phyloP scores from a whole-genome alignment of 2,888 invertebrate genomes.

The Tenthredo notha region DNA sequence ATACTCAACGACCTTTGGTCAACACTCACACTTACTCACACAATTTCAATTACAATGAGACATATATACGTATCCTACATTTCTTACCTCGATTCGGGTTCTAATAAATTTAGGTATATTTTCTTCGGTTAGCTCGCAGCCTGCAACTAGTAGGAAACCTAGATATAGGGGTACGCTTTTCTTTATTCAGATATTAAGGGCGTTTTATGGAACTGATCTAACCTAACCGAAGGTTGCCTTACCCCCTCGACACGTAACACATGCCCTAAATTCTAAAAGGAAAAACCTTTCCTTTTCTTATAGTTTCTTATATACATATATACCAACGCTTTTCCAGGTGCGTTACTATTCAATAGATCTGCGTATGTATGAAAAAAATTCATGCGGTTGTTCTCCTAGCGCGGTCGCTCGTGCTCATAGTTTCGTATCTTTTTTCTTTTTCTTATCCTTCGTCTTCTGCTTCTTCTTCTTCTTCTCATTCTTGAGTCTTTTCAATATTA shows the following conservation, averaged over 20 bases:
- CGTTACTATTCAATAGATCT: neutral
- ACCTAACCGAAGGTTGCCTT: constrained; percentile 3
- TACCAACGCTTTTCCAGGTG: neutral
- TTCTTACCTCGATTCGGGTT: too few species aligned
- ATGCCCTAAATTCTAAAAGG: neutral
- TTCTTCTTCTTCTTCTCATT: neutral
- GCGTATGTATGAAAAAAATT: neutral
- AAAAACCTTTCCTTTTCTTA: neutral
- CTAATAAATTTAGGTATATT: too few species aligned
- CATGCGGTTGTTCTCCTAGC: neutral
- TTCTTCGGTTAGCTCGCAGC: too few species aligned
- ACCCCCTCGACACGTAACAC: neutral
- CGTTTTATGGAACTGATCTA: neutral
- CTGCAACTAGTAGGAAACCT: too few species aligned
- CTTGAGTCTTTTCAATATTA: neutral
- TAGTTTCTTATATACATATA: neutral
- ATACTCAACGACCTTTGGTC: too few species aligned
- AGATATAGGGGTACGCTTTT: neutral
- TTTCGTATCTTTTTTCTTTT: neutral
- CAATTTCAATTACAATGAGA: too few species aligned
- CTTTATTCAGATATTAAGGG: neutral
- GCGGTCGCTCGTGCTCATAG: neutral
- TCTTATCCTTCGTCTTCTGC: neutral
- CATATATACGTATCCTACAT: too few species aligned
- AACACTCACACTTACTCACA: too few species aligned